phyloP scores from a whole-genome alignment of 2,888 invertebrate species.

The Plutella xylostella region DNA sequence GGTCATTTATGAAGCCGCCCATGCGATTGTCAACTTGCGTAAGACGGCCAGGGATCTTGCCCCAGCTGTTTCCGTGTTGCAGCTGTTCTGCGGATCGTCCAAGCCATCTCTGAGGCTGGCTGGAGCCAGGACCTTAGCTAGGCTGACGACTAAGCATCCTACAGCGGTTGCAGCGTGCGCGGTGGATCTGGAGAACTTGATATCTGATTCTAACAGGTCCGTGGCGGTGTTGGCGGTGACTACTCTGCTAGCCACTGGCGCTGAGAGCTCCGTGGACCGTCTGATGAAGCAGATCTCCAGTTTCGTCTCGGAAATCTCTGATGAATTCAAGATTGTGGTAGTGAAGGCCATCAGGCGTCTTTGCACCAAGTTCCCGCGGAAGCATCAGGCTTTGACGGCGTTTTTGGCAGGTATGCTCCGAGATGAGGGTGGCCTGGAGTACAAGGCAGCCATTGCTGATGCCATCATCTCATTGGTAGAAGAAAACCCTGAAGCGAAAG shows the following conservation, averaged over 20 bases:
- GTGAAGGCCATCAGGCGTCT: conserved; percentile 92
- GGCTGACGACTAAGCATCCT: conserved; percentile 95
- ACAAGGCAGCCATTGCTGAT: conserved; percentile 98
- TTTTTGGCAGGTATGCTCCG: conserved; percentile 97
- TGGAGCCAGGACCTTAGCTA: conserved; percentile 96
- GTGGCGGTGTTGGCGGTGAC: conserved; percentile 99
- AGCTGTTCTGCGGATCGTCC: conserved; percentile 97
- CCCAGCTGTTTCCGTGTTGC: conserved; percentile 96
- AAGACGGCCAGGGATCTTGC: conserved; percentile 89
- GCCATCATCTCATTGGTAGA: conserved; percentile 98
- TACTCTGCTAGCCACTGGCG: conserved; percentile 97
- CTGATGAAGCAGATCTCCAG: conserved; percentile 99
- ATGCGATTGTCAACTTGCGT: conserved; percentile 93
- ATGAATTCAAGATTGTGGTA: conserved; percentile 99
- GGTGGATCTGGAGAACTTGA: conserved; percentile 96
- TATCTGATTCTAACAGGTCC: conserved; percentile 96
- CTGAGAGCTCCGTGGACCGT: conserved; percentile 97
- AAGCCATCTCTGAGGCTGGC: conserved; percentile 96
- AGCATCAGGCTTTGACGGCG: conserved; percentile 95
- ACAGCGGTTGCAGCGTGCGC: conserved; percentile 98
- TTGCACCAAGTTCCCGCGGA: conserved; percentile 96
- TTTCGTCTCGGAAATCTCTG: conserved; percentile 98
- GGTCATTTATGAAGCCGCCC: conserved; percentile 99
- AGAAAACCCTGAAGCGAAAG: conserved; percentile 97
- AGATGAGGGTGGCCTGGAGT: conserved; percentile 97